Base-by-base conservation (phyloP, 2,113 vertebrate genomes). In the Oenanthe oenanthe region DNA sequence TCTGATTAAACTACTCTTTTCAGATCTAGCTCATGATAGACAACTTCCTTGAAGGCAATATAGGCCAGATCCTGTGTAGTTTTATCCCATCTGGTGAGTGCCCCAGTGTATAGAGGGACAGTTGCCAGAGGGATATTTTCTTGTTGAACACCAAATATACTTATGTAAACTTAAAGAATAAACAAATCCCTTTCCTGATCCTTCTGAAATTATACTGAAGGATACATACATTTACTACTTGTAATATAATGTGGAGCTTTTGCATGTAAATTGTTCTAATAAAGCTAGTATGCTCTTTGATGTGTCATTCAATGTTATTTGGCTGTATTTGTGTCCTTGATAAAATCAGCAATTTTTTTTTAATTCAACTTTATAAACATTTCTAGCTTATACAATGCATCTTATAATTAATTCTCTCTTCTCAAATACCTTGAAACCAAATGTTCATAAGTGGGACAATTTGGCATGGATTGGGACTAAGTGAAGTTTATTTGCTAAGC, bases 181-280 rank as follows among this genome's bases (percentile, higher is more conserved):
- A 95, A 72, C n/a, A 92, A 91, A 91, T 85, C 10, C 19, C 17
- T 63, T 82, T 95, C 54, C 56, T 60, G 63, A 76, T 77, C 25
- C 71, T 92, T 67, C 83, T 96, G 60, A 89, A 92, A 85, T 94
- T 73, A 47, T 71, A 50, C 42, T 79, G 48, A 95, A 95, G 80
- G 73, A 76, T 73, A 89, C 4, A 17, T 40, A 36, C 8, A 51
- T 88, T 85, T 90, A 70, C 13, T 70, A 70, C 53, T 66, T 88
- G 28, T 47, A 84, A 73, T 70, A 48, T 82, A 88, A 66, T 74
- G 32, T 56, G 36, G 13, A 43, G 14, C 16, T 97, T 94, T 92
- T 93, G 75, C 79, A 77, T 92, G 48, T 79, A 86, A 93, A 93
- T 90, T 81, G 92, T 84, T 90, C 78, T 96, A 94, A 86, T 95